These are phyloP conservation scores for Tetrao urogallus DNA, from an alignment of 2,113 vertebrate genomes.

Conservation along the genomic window DNA sequence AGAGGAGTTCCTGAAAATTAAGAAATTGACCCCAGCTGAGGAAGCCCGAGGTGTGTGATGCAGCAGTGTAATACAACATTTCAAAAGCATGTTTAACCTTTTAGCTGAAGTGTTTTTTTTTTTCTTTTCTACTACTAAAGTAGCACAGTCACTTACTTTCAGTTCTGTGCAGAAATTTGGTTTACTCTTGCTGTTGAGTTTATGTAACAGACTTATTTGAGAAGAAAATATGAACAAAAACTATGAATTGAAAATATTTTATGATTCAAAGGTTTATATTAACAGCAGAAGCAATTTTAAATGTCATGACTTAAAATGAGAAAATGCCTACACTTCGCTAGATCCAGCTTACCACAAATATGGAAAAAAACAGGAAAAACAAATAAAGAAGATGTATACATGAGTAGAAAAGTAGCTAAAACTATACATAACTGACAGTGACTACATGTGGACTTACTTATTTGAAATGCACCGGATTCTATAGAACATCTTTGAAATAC, in stretches of 20 bases:
- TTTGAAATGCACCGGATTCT: not conserved
- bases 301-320: not conserved
- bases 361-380: not conserved
- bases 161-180: constrained; percentile 42
- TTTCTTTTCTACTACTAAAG: not conserved
- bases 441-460: constrained; percentile 33
- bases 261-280: not conserved
- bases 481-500: not conserved
- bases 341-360: not conserved
- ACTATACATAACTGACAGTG: not conserved
- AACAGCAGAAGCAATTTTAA: constrained; percentile 1
- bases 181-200: not conserved
- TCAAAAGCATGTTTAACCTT: not conserved
- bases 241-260: constrained; percentile 25
- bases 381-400: not conserved
- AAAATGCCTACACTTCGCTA: not conserved
- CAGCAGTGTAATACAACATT: not conserved
- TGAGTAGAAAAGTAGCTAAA: constrained; percentile 34
- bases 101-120: not conserved
- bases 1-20: not conserved
- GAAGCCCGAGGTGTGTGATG: not conserved
- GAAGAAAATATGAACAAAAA: constrained; percentile 1
- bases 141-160: not conserved
- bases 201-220: not conserved
- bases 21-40: not conserved